A percentile compares a stretch with the other conserved stretches of the same genome.
phyloP scores from a whole-genome alignment of 2,113 vertebrate genomes.

The Atherinomorus stipes region DNA sequence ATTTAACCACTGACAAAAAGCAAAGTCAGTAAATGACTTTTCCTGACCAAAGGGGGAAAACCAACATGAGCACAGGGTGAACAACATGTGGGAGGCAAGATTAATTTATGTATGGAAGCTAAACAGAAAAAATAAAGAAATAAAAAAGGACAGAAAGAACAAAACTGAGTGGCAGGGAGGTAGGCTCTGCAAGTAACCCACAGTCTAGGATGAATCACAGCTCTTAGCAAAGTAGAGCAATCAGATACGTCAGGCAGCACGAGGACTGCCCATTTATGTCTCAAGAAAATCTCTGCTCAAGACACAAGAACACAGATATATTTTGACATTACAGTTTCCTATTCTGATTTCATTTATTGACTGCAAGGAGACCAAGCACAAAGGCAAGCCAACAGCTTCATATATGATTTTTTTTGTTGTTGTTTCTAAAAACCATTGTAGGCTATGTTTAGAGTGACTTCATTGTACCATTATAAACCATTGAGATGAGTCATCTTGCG shows the following conservation, averaged over 20 bases:
- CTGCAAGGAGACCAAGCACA: constrained; percentile 7
- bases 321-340: constrained; percentile 44
- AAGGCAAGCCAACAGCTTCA: constrained; percentile 10
- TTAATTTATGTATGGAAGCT: constrained; percentile 18
- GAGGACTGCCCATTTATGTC: constrained; percentile 70
- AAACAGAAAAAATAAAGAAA: constrained; percentile 13
- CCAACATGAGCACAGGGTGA: constrained; percentile 24
- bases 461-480: constrained; percentile 3
- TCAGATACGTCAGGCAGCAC: constrained; percentile 73
- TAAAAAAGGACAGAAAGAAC: constrained; percentile 11
- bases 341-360: constrained; percentile 46
- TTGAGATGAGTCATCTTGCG: not conserved
- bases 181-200: constrained; percentile 64
- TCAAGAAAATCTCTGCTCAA: constrained; percentile 51
- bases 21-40: constrained; percentile 29
- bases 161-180: constrained; percentile 34
- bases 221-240: constrained; percentile 74
- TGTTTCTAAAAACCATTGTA: constrained; percentile 11
- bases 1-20: constrained; percentile 14
- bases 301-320: constrained; percentile 46
- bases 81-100: constrained; percentile 15
- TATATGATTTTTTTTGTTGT: not conserved
- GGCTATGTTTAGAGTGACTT: constrained; percentile 4
- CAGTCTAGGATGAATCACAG: constrained; percentile 77
- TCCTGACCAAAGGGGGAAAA: constrained; percentile 41